Conservation (phyloP, 2,797 vertebrate genomes). For the Notamacropus eugenii region DNA sequence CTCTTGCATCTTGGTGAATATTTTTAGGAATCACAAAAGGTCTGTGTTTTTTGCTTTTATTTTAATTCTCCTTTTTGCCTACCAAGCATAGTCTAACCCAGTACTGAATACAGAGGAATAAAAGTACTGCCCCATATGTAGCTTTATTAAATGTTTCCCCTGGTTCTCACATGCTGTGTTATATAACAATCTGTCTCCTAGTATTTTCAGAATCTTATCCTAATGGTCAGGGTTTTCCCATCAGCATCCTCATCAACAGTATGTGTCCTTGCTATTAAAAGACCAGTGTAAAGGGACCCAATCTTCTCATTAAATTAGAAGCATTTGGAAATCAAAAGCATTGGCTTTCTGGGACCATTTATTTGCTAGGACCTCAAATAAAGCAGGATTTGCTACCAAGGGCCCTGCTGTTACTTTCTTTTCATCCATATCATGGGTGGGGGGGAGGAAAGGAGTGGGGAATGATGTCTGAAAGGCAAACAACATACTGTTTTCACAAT, state of each 20-base stretch:
- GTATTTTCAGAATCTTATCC: constrained; percentile 23
- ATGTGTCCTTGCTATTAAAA: constrained; percentile 51
- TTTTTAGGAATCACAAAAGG: neutral
- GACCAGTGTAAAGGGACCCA: constrained; percentile 12
- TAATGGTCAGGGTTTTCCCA: constrained; percentile 52
- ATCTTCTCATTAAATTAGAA: constrained; percentile 54
- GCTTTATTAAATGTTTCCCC: constrained; percentile 57
- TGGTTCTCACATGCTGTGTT: constrained; percentile 25
- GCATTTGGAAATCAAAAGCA: constrained; percentile 30
- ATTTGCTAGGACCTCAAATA: constrained; percentile 44
- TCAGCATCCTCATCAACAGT: constrained; percentile 44
- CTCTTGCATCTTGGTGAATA: constrained; percentile 32
- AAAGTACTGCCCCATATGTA: constrained; percentile 2
- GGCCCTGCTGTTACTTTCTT: constrained; percentile 57
- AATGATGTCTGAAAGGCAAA: constrained; percentile 64
- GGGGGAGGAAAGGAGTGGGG: neutral
- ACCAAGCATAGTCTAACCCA: constrained; percentile 25
- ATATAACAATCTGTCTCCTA: constrained; percentile 38
- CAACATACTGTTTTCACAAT: constrained; percentile 62
- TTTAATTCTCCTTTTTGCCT: constrained; percentile 30
- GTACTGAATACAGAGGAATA: constrained; percentile 49
- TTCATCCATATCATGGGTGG: constrained; percentile 14
- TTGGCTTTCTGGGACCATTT: constrained; percentile 51
- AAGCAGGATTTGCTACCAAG: constrained; percentile 38
- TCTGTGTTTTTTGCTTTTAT: constrained; percentile 27